Percentiles rank a stretch among this genome's conserved stretches.
Evolutionary conservation across 1,140 invertebrate species (phyloP).

Genomic region (Dendrolimus punctatus): DNA sequence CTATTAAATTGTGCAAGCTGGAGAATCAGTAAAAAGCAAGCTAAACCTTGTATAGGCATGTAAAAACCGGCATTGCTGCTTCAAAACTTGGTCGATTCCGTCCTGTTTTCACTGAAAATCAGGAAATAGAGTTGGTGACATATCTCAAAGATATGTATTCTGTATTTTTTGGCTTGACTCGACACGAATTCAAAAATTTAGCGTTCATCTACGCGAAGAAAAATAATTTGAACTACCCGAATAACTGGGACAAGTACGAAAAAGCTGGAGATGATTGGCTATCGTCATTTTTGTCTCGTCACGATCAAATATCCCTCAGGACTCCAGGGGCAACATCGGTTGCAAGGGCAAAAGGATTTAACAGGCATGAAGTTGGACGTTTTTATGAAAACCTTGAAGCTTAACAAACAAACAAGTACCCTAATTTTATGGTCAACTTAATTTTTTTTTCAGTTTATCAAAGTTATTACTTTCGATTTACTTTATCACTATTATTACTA

Average conservation of each 20-base stretch:
- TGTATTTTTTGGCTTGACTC: conserved; percentile 31
- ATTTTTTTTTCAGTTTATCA: too few species aligned
- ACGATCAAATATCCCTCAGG: conserved; percentile 26
- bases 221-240: conserved; percentile 23
- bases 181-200: conserved; percentile 26
- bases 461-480: too few species aligned
- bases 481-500: too few species aligned
- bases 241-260: conserved; percentile 26
- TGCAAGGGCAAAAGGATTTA: conserved; percentile 28
- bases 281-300: conserved; percentile 25
- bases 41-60: conserved; percentile 29
- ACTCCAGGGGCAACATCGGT: conserved; percentile 36
- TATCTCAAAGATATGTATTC: conserved; percentile 31
- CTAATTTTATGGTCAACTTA: too few species aligned
- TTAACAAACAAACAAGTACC: too few species aligned
- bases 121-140: conserved; percentile 25
- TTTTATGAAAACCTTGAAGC: too few species aligned
- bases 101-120: conserved; percentile 27
- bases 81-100: conserved; percentile 23
- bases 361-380: conserved; percentile 14
- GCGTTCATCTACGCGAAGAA: conserved; percentile 21
- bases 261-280: conserved; percentile 25
- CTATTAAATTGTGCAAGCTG: conserved; percentile 29
- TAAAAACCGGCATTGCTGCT: conserved; percentile 26
- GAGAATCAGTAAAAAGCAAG: conserved; percentile 29